Percentiles rank a stretch among this genome's conserved stretches.
phyloP scores from a whole-genome alignment of 2,888 invertebrate genomes.

The Cantharis lateralis region DNA sequence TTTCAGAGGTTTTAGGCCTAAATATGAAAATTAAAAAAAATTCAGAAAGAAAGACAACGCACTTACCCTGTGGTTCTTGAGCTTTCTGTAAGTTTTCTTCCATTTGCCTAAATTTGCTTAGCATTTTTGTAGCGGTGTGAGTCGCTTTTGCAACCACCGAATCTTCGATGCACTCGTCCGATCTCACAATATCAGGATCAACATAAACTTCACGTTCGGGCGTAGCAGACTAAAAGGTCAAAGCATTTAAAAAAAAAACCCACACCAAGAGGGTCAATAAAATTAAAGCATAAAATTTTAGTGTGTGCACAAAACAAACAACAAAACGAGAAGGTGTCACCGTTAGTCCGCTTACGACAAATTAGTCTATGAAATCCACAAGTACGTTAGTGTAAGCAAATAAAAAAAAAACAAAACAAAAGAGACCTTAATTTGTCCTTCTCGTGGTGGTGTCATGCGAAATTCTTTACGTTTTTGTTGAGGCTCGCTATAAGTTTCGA shows the following conservation, averaged over 20 bases:
- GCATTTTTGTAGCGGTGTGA: conserved; percentile 84
- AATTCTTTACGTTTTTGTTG: conserved; percentile 72
- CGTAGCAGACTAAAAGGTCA: conserved; percentile 61
- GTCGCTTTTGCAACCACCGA: conserved; percentile 60
- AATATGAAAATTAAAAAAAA: not conserved
- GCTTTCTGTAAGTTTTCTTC: conserved; percentile 70
- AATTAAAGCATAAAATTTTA: not conserved
- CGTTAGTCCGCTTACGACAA: not conserved
- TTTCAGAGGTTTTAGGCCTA: conserved; percentile 80
- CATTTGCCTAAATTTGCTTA: conserved; percentile 86
- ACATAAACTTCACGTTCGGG: conserved; percentile 75
- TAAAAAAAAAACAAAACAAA: not conserved
- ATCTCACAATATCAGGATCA: conserved; percentile 73
- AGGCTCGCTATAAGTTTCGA: conserved; percentile 83
- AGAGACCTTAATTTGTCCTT: conserved; percentile 70
- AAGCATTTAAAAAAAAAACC: not conserved
- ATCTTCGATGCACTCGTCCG: conserved; percentile 62
- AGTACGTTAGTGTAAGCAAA: not conserved
- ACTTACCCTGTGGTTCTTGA: conserved; percentile 50
- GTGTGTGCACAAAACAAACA: not conserved
- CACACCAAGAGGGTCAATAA: not conserved
- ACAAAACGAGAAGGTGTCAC: not conserved
- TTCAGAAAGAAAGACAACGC: no score
- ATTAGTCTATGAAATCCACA: not conserved
- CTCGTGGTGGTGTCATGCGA: conserved; percentile 87